A percentile compares a stretch with the other conserved stretches of the same genome.
phyloP scores from a whole-genome alignment of 2,797 vertebrate genomes.

The Eospalax fontanierii region DNA sequence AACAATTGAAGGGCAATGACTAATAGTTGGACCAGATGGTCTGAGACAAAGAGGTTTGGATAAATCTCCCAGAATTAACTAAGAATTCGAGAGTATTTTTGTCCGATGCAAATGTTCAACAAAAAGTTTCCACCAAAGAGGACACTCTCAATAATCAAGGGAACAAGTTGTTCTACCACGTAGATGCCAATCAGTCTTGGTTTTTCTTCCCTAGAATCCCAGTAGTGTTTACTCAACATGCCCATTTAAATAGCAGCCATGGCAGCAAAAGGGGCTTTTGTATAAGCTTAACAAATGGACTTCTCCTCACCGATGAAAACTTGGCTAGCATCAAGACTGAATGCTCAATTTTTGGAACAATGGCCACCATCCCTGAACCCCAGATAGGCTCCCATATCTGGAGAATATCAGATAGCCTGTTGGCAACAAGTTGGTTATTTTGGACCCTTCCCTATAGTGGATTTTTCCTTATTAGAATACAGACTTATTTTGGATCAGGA shows the following conservation, averaged over 20 bases:
- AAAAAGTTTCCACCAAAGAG: constrained; percentile 64
- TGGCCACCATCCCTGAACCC: neutral
- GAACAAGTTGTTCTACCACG: constrained; percentile 55
- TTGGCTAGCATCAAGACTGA: neutral
- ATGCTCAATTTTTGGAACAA: neutral
- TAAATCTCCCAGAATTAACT: constrained; percentile 73
- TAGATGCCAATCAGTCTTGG: constrained; percentile 24
- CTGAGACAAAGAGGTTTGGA: constrained; percentile 67
- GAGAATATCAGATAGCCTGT: constrained; percentile 64
- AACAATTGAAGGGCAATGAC: constrained; percentile 64
- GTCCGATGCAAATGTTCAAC: constrained; percentile 64
- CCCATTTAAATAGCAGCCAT: constrained; percentile 43
- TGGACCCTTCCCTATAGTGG: constrained; percentile 54
- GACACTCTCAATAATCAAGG: constrained; percentile 24
- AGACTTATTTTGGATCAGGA: constrained; percentile 61
- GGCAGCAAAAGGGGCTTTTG: neutral
- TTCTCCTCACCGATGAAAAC: neutral
- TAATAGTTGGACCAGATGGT: constrained; percentile 77
- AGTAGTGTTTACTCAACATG: constrained; percentile 48
- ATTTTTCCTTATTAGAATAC: constrained; percentile 71
- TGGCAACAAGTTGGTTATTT: constrained; percentile 76
- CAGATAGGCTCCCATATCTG: neutral
- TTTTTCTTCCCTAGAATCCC: neutral
- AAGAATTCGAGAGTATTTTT: constrained; percentile 71
- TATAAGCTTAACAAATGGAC: constrained; percentile 27